These are phyloP conservation scores for Chamaetylas fuelleborni DNA, from an alignment of 2,113 vertebrate genomes.

Conservation along the genomic window DNA sequence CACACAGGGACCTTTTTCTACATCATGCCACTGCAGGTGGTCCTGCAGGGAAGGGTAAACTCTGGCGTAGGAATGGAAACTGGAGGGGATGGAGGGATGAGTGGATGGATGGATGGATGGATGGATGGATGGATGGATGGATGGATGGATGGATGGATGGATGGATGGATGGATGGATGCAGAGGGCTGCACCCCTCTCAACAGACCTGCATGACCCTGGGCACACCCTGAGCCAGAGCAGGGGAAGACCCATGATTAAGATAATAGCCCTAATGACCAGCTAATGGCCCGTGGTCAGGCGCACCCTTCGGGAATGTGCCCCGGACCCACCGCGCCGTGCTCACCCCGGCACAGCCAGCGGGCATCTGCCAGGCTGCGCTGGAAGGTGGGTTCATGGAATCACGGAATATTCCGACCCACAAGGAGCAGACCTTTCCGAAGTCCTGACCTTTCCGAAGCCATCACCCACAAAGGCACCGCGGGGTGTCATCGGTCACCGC, in stretches of 20 bases:
- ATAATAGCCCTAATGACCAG: background rate
- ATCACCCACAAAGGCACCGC: fast-evolving
- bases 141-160: background rate
- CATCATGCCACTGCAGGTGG: background rate
- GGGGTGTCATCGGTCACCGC: background rate
- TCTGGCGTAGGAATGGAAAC: conserved; percentile 71
- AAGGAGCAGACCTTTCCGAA: background rate
- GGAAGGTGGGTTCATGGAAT: fast-evolving
- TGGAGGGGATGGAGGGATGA: background rate
- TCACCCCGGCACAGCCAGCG: background rate
- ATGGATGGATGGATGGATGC: background rate
- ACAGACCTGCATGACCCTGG: background rate
- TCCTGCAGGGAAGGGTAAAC: conserved; percentile 53
- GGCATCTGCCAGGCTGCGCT: background rate
- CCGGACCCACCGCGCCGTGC: fast-evolving
- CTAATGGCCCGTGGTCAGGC: background rate
- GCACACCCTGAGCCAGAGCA: background rate
- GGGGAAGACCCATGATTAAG: conserved; percentile 5
- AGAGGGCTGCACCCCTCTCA: background rate
- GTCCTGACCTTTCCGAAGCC: background rate
- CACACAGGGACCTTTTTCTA: background rate
- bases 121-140: background rate
- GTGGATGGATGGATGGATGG: background rate
- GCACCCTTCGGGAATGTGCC: background rate
- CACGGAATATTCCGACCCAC: background rate